Base-by-base conservation (phyloP, 2,797 vertebrate genomes). In the Chelidonichthys spinosus region DNA sequence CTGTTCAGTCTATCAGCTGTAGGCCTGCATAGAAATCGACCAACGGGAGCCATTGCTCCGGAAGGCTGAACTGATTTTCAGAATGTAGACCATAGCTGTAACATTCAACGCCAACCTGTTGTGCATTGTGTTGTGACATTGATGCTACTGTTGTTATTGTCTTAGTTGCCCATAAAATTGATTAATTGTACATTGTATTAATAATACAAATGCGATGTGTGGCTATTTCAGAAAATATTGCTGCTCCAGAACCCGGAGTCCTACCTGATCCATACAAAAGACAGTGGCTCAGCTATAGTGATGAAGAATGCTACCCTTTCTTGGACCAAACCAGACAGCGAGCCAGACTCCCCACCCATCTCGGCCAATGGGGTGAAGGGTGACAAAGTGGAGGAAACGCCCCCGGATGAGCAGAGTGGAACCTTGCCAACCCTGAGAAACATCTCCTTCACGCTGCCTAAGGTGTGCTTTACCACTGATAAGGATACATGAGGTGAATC, bases 281-380 rank as follows among this genome's bases (percentile, higher is more conserved):
- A 91, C 59, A 83, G 84, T 49, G 78, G 69, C 18, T 91, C 83
- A 3, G 94, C 95, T 8, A 76, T 96, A 54, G 84, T 93, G 60
- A 89, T 96, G 92, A 86, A 89, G 72, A 94, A 95, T 11, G 96
- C 95, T 2, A 94, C 95, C 2, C 79, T 96, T 46, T 94, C 92
- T 11, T 96, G 96, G 96, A 84, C 79, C 35, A 76, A 39, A 46
- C 55, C 78, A 6, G 13, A 75, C 7, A 77, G 60, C 2, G 33
- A 36, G 9, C 32, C 70, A 9, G 54, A 33, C 3, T 6, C 43
- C 2, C 2, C 17, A 3, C 14, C 58, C 47, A 44, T 32, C 71
- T 37, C 50, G 4, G 39, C 39, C 18, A 81, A 74, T 6, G 43
- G 36, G 1, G 11, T 69, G 42, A 76, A 39, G 1, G 61, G 39